Evolutionary conservation across 2,797 vertebrate genomes (phyloP), one percentile per base, ranked within the genome.

Genomic region (Liasis olivaceus): DNA sequence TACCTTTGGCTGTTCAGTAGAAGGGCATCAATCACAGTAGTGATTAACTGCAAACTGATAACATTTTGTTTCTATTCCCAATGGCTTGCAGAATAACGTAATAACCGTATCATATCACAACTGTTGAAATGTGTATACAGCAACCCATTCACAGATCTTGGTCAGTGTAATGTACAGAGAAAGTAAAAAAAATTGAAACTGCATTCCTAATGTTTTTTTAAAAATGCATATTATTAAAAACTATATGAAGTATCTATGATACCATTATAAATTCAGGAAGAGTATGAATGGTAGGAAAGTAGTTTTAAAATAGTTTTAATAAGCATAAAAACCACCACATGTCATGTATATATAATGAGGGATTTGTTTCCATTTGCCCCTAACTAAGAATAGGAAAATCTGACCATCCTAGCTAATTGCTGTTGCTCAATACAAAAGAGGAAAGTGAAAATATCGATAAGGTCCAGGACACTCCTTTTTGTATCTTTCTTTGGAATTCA

Each of bases 271-370:
- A 36, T 77, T 91, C 84, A 15, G 22, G 36, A 36, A 89, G 60
- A 94, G 66, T 84, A 88, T 56, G 92, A 87, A 42, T 28, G 94
- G 85, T 86, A 72, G 92, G 64, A 93, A 94, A 95, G 17, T 85
- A 8, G 77, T 93, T 91, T 86, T 93, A 85, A 94, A 94, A 92
- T 72, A 0, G n/a, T 87, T 60, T 92, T 88, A 86, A 59, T 47
- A 4, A 24, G 58, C n/a, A 66, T 1, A 8, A 69, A 86, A 81
- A 84, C 47, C 47, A 15, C 0, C 66, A 66, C 31, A 5, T 93
- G 63, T 93, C 24, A 8, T 89, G 60, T 47, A n/a, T n/a, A n/a
- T 5, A 47, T 47, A 47, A 47, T 47, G 47, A 47, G 47, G 47
- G 47, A 47, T 47, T 36, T 91, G 24, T 47, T 91, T 56, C 24